Percentiles rank a stretch among this genome's conserved stretches.
Conservation (phyloP, 2,113 vertebrate species). For the Sialia sialis region DNA sequence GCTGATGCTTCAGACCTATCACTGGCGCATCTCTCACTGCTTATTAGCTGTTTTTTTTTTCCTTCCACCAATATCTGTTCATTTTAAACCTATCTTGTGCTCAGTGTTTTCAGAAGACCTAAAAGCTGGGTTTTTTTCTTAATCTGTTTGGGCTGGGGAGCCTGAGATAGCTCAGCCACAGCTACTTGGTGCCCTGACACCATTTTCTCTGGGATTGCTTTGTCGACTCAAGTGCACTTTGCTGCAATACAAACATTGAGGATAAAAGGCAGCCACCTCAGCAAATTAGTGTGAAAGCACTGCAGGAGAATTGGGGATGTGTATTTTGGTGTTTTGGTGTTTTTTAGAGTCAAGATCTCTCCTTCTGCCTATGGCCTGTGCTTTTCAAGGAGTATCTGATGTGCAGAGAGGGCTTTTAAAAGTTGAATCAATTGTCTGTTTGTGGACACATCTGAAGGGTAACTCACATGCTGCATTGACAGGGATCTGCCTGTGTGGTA, state of each 20-base stretch:
- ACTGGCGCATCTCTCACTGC: accelerated
- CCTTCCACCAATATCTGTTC: background rate
- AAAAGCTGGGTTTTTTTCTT: background rate
- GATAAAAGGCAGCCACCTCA: background rate
- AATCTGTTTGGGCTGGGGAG: background rate
- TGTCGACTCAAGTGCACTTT: background rate
- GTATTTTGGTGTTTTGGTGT: background rate
- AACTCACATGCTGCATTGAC: background rate
- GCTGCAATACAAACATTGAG: background rate
- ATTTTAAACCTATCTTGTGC: background rate
- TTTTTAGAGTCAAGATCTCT: background rate
- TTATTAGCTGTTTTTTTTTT: background rate
- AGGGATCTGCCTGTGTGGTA: background rate
- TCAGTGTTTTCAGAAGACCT: background rate
- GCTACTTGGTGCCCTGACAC: background rate
- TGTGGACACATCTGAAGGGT: background rate
- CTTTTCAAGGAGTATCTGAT: background rate
- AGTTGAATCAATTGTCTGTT: background rate
- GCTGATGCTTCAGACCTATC: accelerated
- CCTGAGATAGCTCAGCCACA: background rate
- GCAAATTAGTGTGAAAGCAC: background rate
- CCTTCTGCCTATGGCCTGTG: background rate
- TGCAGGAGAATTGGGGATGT: background rate
- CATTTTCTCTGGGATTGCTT: background rate
- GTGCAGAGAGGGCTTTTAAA: background rate